These are phyloP conservation scores for Siniperca knerii DNA, from an alignment of 2,113 vertebrate species.

Conservation along the genomic window DNA sequence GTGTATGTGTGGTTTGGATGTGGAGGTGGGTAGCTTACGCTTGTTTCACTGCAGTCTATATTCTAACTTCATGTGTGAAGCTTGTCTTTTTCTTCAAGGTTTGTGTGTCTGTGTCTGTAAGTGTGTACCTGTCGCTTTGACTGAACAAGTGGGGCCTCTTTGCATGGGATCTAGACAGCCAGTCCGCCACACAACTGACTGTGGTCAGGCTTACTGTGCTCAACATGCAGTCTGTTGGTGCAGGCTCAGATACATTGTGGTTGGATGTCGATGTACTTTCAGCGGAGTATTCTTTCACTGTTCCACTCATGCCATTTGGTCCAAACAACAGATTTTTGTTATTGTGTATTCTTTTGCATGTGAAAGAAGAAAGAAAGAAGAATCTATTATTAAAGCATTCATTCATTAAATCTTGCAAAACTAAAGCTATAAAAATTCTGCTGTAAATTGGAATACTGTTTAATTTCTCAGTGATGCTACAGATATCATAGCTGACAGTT, in stretches of 20 bases:
- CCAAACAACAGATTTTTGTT: background rate
- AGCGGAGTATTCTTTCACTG: background rate
- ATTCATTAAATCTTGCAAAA: background rate
- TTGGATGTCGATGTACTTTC: conserved; percentile 31
- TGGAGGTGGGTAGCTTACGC: conserved; percentile 37
- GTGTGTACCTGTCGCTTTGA: conserved; percentile 61
- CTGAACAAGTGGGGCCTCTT: conserved; percentile 60
- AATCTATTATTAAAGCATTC: background rate
- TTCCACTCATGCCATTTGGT: background rate
- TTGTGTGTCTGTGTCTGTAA: conserved; percentile 46
- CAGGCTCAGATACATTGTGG: conserved; percentile 44
- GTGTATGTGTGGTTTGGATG: conserved; percentile 63
- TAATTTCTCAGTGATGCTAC: background rate
- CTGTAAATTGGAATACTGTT: background rate
- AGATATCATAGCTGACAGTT: background rate
- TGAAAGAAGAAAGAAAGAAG: background rate
- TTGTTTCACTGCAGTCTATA: conserved; percentile 17
- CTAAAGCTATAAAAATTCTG: background rate
- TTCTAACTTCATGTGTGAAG: conserved; percentile 37
- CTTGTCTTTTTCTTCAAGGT: conserved; percentile 39
- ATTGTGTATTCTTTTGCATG: background rate
- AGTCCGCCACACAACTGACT: conserved; percentile 46
- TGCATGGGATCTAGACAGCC: conserved; percentile 62
- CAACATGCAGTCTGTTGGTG: conserved; percentile 39
- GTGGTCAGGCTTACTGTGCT: conserved; percentile 61